Percentiles rank a stretch among this genome's conserved stretches.
Evolutionary conservation across 35 echinoderm and acorn worm genomes (phyloP).

Genomic region (Apostichopus californicus): DNA sequence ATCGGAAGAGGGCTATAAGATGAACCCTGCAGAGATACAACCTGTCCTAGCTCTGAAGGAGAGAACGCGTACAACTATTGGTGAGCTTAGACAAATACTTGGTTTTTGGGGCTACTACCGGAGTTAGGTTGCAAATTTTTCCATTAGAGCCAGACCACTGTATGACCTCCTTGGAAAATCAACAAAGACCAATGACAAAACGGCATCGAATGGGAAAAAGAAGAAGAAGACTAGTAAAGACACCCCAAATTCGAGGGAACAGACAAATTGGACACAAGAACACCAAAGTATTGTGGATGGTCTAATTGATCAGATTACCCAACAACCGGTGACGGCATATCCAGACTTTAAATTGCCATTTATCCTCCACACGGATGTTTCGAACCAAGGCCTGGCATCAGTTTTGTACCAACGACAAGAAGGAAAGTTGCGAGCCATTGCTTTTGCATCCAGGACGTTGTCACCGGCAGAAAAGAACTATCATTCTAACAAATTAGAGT

Average conservation of each 20-base stretch:
- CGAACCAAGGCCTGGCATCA: constrained; percentile 28
- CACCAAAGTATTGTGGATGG: constrained; percentile 47
- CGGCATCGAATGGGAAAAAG: no score
- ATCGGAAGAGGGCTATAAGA: constrained; percentile 42
- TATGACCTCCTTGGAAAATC: constrained; percentile 22
- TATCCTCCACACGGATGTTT: constrained; percentile 41
- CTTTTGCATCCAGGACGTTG: constrained; percentile 18
- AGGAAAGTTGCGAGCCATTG: constrained; percentile 44
- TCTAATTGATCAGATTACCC: constrained; percentile 27
- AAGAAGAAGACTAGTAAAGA: not conserved
- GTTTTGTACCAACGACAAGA: constrained; percentile 62
- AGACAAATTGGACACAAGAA: constrained; percentile 28
- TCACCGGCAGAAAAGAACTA: constrained; percentile 57
- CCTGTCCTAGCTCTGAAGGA: no score
- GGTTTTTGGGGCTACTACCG: constrained; percentile 61
- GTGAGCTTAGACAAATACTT: constrained; percentile 38
- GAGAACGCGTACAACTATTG: not conserved
- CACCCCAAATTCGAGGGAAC: not conserved
- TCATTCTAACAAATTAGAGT: constrained; percentile 60
- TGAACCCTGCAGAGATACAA: not conserved
- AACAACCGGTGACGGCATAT: constrained; percentile 51
- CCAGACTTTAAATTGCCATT: constrained; percentile 34
- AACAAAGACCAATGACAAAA: no score
- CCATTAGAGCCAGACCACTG: constrained; percentile 39
- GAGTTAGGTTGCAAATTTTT: constrained; percentile 47